phyloP scores from a whole-genome alignment of 2,888 invertebrate species.

The Ischnus inquisitorius region DNA sequence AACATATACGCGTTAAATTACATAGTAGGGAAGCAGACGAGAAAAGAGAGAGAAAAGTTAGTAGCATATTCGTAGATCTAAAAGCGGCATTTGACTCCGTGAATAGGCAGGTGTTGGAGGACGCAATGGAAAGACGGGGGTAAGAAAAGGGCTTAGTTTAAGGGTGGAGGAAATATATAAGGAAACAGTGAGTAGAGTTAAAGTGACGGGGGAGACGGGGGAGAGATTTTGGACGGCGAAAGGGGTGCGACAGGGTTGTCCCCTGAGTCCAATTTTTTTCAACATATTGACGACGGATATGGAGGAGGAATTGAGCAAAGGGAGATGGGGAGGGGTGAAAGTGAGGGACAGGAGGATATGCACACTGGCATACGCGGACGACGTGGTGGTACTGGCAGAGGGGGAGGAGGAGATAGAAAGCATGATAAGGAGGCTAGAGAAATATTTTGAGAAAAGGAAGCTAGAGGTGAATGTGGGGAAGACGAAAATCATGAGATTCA shows the following conservation, averaged over 20 bases:
- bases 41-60: neutral
- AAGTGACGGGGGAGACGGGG: too few species aligned
- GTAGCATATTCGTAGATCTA: slow-evolving; percentile 18
- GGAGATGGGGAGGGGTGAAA: too few species aligned
- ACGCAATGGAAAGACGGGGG: slow-evolving; percentile 4
- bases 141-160: slow-evolving; percentile 13
- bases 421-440: slow-evolving; percentile 28
- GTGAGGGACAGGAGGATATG: too few species aligned
- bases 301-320: slow-evolving; percentile 41
- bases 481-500: too few species aligned
- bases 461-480: too few species aligned
- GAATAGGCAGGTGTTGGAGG: neutral
- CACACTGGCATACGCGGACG: too few species aligned
- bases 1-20: slow-evolving; percentile 12
- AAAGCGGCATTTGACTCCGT: too few species aligned
- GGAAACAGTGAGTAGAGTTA: too few species aligned
- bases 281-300: slow-evolving; percentile 57
- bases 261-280: slow-evolving; percentile 62
- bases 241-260: slow-evolving; percentile 70
- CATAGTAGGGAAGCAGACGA: neutral
- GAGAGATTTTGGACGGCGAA: too few species aligned
- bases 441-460: neutral
- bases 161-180: too few species aligned
- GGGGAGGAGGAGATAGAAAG: slow-evolving; percentile 18
- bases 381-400: too few species aligned